Base-by-base conservation (phyloP, 2,888 invertebrate genomes). In the Digitonthophagus gazella region DNA sequence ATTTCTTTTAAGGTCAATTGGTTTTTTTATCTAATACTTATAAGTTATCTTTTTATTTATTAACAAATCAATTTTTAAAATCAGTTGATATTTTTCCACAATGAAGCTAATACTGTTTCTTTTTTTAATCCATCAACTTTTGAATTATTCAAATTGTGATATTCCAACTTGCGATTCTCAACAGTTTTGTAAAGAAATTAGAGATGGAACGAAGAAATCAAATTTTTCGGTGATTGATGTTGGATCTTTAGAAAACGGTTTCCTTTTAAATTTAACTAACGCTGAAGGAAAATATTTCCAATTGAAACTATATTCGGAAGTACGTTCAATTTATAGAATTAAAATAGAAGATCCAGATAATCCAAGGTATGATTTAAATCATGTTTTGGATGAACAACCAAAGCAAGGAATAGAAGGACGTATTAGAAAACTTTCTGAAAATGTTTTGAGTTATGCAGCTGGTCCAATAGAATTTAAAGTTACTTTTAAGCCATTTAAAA, bases 401-500 rank as follows among this genome's bases (percentile, higher is more conserved):
- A 18, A 44, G 6, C 15, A 15, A 5, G n/a, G 58, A 14, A 15
- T 15, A 14, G 16, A 8, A 58, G 11, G 15, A 15, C 11, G 11
- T 11, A 44, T 44, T 44, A 8, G 54, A n/a, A 44, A n/a, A n/a
- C n/a, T 44, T n/a, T 44, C 54, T 8, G n/a, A 6, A n/a, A 44
- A 44, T n/a, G 54, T 44, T n/a, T 44, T n/a, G n/a, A n/a, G n/a
- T n/a, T n/a, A n/a, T n/a, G n/a, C n/a, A 4, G 84, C 83, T 69
- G 88, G 86, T 1, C 75, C 75, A 0, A 86, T 86, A 72, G 86
- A 87, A 78, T 87, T 87, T 11, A 82, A 91, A 6, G 82, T 96
- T 8, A 85, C 86, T 18, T 86, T 86, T 0, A 86, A 87, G 66
- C 97, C 97, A 0, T 90, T 98, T 77, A 89, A 90, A 78, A 80